These are phyloP conservation scores for Loripinus fragilis DNA, from an alignment of 2,888 invertebrate genomes.

Conservation along the genomic window DNA sequence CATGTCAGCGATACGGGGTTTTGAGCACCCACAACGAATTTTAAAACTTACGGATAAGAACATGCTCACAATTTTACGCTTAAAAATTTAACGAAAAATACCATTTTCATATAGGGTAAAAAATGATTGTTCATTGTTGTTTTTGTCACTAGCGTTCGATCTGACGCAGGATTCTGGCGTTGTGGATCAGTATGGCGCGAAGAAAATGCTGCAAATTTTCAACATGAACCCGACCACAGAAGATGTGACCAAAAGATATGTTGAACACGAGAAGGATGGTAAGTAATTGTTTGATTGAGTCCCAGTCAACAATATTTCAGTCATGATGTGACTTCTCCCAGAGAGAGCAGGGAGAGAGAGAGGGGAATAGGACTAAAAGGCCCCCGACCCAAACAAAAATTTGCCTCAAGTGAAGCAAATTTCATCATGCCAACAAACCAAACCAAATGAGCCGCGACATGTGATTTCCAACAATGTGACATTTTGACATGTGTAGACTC, in stretches of 20 bases:
- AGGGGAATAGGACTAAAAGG: too few species aligned
- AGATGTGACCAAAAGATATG: conserved; percentile 49
- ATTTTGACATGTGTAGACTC: too few species aligned
- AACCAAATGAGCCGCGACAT: too few species aligned
- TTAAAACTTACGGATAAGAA: background rate
- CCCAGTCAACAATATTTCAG: too few species aligned
- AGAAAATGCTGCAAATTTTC: conserved; percentile 60
- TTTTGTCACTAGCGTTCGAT: conserved; percentile 46
- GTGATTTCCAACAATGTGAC: too few species aligned
- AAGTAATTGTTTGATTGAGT: too few species aligned
- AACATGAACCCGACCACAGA: conserved; percentile 62
- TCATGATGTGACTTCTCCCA: too few species aligned
- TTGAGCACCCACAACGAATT: background rate
- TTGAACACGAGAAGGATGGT: conserved; percentile 51
- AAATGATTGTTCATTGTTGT: background rate
- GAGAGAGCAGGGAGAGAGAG: too few species aligned
- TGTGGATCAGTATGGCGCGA: conserved; percentile 56
- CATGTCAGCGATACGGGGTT: background rate
- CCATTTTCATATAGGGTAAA: too few species aligned
- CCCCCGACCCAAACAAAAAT: too few species aligned
- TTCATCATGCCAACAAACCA: too few species aligned
- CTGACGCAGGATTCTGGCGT: conserved; percentile 57
- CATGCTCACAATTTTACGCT: background rate
- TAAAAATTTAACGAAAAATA: background rate
- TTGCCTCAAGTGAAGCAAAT: too few species aligned